phyloP scores from a whole-genome alignment of 2,797 vertebrate genomes.

The Siniperca scherzeri region DNA sequence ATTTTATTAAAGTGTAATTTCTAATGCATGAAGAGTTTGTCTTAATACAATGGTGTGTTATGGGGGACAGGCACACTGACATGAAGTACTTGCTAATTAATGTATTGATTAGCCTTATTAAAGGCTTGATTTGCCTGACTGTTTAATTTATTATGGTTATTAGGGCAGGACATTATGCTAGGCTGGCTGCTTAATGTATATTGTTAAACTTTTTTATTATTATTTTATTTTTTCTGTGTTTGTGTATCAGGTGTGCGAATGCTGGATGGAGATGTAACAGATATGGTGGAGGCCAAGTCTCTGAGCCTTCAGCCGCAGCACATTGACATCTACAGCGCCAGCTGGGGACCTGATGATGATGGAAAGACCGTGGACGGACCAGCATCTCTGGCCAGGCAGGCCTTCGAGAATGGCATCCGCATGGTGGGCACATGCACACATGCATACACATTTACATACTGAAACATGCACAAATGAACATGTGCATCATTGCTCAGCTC shows the following conservation, averaged over 20 bases:
- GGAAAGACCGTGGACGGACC: slow-evolving; percentile 98
- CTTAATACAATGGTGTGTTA: not conserved
- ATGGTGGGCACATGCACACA: slow-evolving; percentile 84
- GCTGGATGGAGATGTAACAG: slow-evolving; percentile 98
- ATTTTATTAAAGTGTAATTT: not conserved
- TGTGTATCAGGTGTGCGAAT: slow-evolving; percentile 92
- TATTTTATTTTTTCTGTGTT: slow-evolving; percentile 17
- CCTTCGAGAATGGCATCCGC: slow-evolving; percentile 97
- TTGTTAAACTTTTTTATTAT: not conserved
- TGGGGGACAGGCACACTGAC: not conserved
- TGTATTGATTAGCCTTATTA: not conserved
- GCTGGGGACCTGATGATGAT: slow-evolving; percentile 98
- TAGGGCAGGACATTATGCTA: not conserved
- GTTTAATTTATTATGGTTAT: not conserved
- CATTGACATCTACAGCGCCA: slow-evolving; percentile 98
- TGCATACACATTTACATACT: slow-evolving; percentile 23
- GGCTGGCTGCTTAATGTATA: not conserved
- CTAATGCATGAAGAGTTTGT: not conserved
- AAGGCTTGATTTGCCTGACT: not conserved
- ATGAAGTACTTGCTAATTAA: not conserved
- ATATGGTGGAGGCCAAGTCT: slow-evolving; percentile 99
- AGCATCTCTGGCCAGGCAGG: slow-evolving; percentile 95
- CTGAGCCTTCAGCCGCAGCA: slow-evolving; percentile 96
- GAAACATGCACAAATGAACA: slow-evolving; percentile 26
- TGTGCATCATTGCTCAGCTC: slow-evolving; percentile 20